These are phyloP conservation scores for Pseudococcus jackbeardsleyi DNA, from an alignment of 2,888 invertebrate genomes.

Conservation along the genomic window DNA sequence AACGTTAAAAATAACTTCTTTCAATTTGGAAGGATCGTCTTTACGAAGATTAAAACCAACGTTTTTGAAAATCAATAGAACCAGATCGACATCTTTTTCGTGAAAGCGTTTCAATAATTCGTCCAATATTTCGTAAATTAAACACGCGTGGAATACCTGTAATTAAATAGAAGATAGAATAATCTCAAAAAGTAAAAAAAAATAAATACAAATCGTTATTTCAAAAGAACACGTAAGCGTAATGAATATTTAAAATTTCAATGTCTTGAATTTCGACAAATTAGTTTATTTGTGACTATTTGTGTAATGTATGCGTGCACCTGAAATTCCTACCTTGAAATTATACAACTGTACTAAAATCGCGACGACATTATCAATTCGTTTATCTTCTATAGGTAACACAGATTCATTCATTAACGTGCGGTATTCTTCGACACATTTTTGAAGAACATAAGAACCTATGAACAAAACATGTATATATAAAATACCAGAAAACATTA, in stretches of 20 bases:
- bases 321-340: slow-evolving; percentile 78
- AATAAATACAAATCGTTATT: neutral
- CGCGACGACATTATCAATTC: slow-evolving; percentile 83
- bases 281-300: no score
- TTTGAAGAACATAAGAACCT: slow-evolving; percentile 88
- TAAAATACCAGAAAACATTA: neutral
- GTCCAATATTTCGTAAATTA: slow-evolving; percentile 85
- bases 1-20: slow-evolving; percentile 79
- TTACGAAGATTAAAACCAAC: slow-evolving; percentile 89
- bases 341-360: slow-evolving; percentile 87
- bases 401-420: slow-evolving; percentile 71
- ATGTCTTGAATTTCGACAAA: no score
- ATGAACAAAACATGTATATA: slow-evolving; percentile 63
- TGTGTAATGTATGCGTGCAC: no score
- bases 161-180: slow-evolving; percentile 66
- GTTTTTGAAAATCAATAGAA: slow-evolving; percentile 81
- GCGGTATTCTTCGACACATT: slow-evolving; percentile 79
- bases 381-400: slow-evolving; percentile 80
- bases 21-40: slow-evolving; percentile 86
- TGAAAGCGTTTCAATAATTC: slow-evolving; percentile 76
- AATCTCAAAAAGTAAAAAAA: slow-evolving; percentile 34
- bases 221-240: no score
- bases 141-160: slow-evolving; percentile 81
- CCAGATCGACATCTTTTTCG: slow-evolving; percentile 88
- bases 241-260: no score